Percentiles rank a stretch among this genome's conserved stretches.
Evolutionary conservation across 2,797 vertebrate genomes (phyloP).

Genomic region (Monodelphis domestica): DNA sequence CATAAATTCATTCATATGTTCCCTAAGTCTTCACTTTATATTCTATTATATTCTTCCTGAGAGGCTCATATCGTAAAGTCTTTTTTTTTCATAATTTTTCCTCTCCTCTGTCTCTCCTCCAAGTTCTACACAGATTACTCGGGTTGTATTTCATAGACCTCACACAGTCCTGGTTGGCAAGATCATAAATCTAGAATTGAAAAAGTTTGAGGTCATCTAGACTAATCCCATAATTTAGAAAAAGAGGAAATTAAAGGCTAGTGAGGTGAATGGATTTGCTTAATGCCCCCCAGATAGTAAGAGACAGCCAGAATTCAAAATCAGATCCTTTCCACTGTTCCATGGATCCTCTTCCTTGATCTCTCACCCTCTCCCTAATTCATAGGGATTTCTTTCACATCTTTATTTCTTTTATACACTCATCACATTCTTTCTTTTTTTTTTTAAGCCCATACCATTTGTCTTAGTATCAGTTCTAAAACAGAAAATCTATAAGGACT

Average conservation of each 20-base stretch:
- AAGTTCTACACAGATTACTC: neutral
- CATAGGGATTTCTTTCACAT: neutral
- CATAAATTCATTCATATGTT: neutral
- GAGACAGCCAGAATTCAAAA: neutral
- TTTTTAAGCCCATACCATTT: too few species aligned
- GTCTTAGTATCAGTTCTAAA: too few species aligned
- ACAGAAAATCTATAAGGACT: too few species aligned
- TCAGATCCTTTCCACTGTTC: neutral
- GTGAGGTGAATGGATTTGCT: neutral
- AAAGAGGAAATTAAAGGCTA: neutral
- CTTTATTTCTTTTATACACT: neutral
- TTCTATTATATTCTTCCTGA: neutral
- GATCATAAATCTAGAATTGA: neutral
- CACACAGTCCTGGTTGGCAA: neutral
- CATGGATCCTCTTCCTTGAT: neutral
- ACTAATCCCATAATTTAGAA: neutral
- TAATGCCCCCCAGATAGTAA: neutral
- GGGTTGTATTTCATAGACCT: neutral
- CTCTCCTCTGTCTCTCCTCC: neutral
- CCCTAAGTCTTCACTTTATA: neutral
- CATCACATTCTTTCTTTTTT: too few species aligned
- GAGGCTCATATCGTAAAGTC: neutral
- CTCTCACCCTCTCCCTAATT: neutral
- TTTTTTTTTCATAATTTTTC: neutral
- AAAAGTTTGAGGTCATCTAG: neutral